These are phyloP conservation scores for Rhopalosiphum padi DNA, from an alignment of 1,140 invertebrate genomes.

Conservation along the genomic window DNA sequence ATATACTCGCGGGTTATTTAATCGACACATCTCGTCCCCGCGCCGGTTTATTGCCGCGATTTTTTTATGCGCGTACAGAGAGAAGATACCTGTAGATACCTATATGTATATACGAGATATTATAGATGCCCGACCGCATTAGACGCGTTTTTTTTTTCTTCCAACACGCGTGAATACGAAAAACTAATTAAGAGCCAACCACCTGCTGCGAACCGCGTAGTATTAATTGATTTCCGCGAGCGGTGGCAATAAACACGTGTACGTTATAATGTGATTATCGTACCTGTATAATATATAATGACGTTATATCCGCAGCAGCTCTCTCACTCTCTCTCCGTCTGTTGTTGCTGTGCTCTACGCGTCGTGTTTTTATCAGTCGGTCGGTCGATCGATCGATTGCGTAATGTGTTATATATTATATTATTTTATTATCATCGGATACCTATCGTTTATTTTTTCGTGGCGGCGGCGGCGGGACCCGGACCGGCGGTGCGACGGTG, in stretches of 20 bases:
- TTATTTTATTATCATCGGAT: not conserved
- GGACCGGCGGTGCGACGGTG: too few relatives aligned
- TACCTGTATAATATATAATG: not conserved
- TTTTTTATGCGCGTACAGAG: not conserved
- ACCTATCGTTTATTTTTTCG: not conserved
- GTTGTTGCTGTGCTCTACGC: not conserved
- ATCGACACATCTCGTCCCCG: not conserved
- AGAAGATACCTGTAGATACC: not conserved
- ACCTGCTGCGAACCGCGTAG: not conserved
- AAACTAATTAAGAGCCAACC: not conserved
- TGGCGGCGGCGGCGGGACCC: too few relatives aligned
- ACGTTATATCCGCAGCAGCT: not conserved
- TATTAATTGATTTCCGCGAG: constrained; percentile 5
- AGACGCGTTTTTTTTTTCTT: not conserved
- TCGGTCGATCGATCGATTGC: not conserved
- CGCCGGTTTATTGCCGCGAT: not conserved
- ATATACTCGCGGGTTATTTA: not conserved
- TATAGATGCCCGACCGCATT: not conserved
- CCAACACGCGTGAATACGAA: not conserved
- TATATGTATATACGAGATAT: too few relatives aligned
- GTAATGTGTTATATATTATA: not conserved
- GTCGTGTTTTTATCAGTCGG: not conserved
- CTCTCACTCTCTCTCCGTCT: not conserved
- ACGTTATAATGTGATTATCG: not conserved
- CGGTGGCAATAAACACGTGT: not conserved